Base-by-base conservation (phyloP, 2,113 vertebrate genomes). In the Ascaphus truei region DNA sequence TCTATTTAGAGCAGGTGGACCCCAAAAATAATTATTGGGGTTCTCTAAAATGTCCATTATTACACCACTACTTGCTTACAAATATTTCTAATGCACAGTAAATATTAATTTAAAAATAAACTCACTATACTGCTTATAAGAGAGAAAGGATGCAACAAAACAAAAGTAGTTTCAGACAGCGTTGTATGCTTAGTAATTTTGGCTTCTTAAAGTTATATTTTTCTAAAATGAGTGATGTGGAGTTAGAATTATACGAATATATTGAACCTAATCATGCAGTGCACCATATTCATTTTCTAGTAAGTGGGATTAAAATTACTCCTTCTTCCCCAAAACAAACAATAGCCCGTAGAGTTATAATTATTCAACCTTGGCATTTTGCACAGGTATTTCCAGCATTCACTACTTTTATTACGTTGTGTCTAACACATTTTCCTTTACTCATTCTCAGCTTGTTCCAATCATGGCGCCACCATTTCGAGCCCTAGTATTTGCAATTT, bases 251-350 rank as follows among this genome's bases (percentile, higher is more conserved):
- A 66, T 55, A 36, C 55, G 63, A 5, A 53, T 29, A 53, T 66
- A 55, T 66, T 66, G 53, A 66, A 55, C 55, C 13, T 55, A 66
- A 66, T 66, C 22, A 51, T 25, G 23, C 26, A 55, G 20, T 55
- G 36, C 63, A 55, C 43, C 53, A 66, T 66, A 55, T 62, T 62
- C n/a, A 61, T 66, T 56, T 55, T 66, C 63, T 66, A 16, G 50
- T 53, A 41, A 66, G 41, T 66, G 50, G 51, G 50, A 66, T 66
- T 55, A 43, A 13, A 66, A 27, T 55, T 66, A 55, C 63, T 51
- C 55, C n/a, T n/a, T n/a, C n/a, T n/a, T n/a, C 36, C 18, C 36
- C 34, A 20, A 43, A 18, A 55, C 50, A 30, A 66, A 51, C 36
- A 43, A 65, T 39, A 36, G 36, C 22, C 48, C 23, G 41, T 37